Percentiles rank a stretch among this genome's conserved stretches.
Conservation (phyloP, 1,140 invertebrate genomes). For the Diachasmimorpha longicaudata region DNA sequence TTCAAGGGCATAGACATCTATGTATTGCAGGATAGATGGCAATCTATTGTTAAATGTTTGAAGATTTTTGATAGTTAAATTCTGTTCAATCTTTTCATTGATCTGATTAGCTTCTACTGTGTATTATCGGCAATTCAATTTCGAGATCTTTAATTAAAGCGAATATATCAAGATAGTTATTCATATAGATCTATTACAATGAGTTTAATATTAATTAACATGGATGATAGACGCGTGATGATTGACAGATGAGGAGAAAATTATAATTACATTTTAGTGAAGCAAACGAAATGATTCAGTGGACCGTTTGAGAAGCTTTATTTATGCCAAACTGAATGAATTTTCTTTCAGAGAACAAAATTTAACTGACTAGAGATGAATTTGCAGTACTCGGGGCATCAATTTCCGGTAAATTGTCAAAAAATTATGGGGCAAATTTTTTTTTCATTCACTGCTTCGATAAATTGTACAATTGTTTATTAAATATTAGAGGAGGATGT, state of each 20-base stretch:
- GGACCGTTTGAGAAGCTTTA: neutral
- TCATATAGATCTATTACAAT: conserved; percentile 26
- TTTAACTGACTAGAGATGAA: too few species aligned
- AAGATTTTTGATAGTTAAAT: conserved; percentile 23
- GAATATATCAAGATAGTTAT: conserved; percentile 18
- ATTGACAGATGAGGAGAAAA: conserved; percentile 20
- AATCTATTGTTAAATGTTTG: conserved; percentile 38
- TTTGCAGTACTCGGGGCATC: too few species aligned
- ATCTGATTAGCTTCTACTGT: conserved; percentile 46
- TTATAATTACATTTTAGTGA: neutral
- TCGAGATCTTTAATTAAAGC: conserved; percentile 8
- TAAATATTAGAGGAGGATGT: conserved; percentile 18
- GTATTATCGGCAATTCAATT: conserved; percentile 16
- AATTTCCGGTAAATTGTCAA: too few species aligned
- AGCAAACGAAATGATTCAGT: neutral
- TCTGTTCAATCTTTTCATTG: conserved; percentile 40
- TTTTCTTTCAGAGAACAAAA: too few species aligned
- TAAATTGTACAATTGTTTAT: neutral
- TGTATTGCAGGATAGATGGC: conserved; percentile 44
- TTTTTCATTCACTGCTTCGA: neutral
- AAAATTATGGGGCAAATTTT: neutral
- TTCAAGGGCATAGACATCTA: conserved; percentile 33
- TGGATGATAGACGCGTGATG: conserved; percentile 21
- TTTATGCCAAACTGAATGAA: neutral
- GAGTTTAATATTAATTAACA: conserved; percentile 21